Evolutionary conservation across 1,140 invertebrate species (phyloP), one percentile per base, ranked within the genome.

Genomic region (Drosophila paulistorum): DNA sequence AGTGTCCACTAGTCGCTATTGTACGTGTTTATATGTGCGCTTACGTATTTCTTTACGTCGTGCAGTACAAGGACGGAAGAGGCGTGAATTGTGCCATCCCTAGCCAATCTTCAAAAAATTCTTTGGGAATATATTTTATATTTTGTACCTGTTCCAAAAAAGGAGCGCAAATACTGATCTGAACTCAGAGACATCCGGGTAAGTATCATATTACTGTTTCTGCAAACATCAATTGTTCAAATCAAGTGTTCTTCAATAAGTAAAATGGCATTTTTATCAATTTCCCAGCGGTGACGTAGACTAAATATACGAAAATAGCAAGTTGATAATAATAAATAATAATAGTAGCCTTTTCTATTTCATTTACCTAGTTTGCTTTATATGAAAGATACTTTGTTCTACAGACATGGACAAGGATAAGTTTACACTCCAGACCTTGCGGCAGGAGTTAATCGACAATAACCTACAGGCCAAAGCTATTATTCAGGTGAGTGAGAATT

Each of bases 401-500:
- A 30, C 30, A 6, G 30, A n/a, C 42, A 92, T 91, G 90, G 77
- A 92, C 54, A 83, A 79, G 41, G 78, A 90, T 58, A 91, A 75
- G 26, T 92, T 81, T 48, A 90, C 91, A 7, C 73, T 92, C 1
- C 76, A 91, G 59, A 72, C 83, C 7, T 91, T 92, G 37, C 68
- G 91, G 30, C 94, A 96, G 90, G 94, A 95, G 77, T 93, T 96
- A 62, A 94, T 96, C 26, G 95, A 95, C 82, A 93, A 94, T 76
- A 94, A 96, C 92, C 93, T 96, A 76, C 94, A 95, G 92, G 92
- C 96, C 14, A 96, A 95, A 91, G 96, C 96, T 42, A 93, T 96
- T 54, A 96, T 96, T 79, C 96, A 96, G 93, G 96, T 96, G 93
- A 93, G 66, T 71, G 3, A 39, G 11, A 39, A 39, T 39, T 11